Base-by-base conservation (phyloP, 2,113 vertebrate genomes). In the Platichthys flesus region DNA sequence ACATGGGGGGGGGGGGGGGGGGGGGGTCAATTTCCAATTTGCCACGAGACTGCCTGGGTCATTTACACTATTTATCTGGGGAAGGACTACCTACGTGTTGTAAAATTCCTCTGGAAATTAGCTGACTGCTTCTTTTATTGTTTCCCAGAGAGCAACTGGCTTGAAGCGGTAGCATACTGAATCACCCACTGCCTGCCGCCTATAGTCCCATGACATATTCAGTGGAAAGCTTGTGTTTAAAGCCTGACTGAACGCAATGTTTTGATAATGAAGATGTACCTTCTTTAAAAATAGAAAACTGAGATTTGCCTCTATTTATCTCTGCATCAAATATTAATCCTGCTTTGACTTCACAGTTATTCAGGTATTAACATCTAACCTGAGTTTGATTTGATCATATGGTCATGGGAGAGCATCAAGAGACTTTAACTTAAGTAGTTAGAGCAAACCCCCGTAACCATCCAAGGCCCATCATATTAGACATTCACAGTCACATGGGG, bases 11-110 rank as follows among this genome's bases (percentile, higher is more conserved):
- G 68, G 84, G 24, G 24, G 60, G 78, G 47, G 47, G 60, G 78
- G 47, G 47, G 47, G 47, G 68, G 84, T 89, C 82, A 81, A 82
- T 88, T 90, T 86, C 72, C 83, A 89, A 83, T 90, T 84, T 87
- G 65, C 79, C 73, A 86, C 71, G 73, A 78, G 70, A 88, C 75
- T 86, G 71, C 67, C 66, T 58, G 71, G 76, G 82, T 68, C 74
- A 74, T 67, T 85, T 67, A 56, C 69, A 69, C 76, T 87, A 77
- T 90, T 86, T 85, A 81, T 86, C 68, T 76, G 71, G 31, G 10
- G 10, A 57, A 67, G 78, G 49, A 66, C 65, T 45, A 57, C 58
- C 55, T 42, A 66, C 56, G 71, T 61, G 67, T 61, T 77, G 55
- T 71, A 79, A 78, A 83, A 83, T 71, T 86, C 67, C 65, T 26